phyloP scores from a whole-genome alignment of 2,888 invertebrate genomes.

The Yponomeuta evonymella region DNA sequence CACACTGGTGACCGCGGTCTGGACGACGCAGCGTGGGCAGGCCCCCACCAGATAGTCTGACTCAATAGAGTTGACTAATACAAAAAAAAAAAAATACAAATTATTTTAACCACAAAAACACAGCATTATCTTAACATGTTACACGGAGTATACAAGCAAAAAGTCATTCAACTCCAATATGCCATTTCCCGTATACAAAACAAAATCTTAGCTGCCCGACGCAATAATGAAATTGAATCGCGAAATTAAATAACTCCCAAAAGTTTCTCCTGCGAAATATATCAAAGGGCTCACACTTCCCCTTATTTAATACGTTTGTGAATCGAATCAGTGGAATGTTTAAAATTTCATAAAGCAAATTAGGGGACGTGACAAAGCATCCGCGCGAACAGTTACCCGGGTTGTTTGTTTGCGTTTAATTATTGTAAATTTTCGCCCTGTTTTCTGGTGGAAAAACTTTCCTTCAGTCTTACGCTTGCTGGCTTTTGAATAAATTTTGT shows the following conservation, averaged over 20 bases:
- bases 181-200: no score
- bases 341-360: constrained; percentile 18
- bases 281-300: not conserved
- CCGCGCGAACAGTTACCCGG: constrained; percentile 1
- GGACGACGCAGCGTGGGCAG: no score
- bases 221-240: no score
- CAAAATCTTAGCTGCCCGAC: no score
- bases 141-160: no score
- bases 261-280: not conserved
- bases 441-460: constrained; percentile 1
- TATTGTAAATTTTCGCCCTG: constrained; percentile 11
- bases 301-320: not conserved
- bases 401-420: constrained; percentile 17
- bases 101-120: no score
- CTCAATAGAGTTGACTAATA: no score
- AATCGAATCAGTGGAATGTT: constrained; percentile 13
- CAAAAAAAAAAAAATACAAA: no score
- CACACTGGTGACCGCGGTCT: no score
- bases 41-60: no score
- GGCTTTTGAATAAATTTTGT: not conserved
- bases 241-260: not conserved
- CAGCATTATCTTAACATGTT: no score
- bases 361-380: constrained; percentile 21
- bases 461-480: not conserved
- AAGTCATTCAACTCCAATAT: no score